Base-by-base conservation (phyloP, 1,140 invertebrate species). In the Cyrtorhinus lividipennis region DNA sequence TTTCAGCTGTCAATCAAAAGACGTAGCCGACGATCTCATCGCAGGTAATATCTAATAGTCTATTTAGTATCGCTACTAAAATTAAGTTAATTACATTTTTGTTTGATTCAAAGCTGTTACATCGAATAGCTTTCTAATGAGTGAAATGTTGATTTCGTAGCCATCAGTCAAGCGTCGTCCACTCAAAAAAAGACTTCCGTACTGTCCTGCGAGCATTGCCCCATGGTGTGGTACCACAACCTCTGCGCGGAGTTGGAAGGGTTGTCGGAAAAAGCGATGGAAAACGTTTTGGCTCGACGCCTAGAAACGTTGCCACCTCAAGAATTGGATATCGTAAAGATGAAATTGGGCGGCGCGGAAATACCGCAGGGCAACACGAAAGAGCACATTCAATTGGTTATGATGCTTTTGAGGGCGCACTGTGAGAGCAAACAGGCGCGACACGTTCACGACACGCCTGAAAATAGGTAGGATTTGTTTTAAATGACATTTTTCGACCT, bases 151-250 rank as follows among this genome's bases (percentile, higher is more conserved):
- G 10, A 20, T 61, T 48, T 44, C 15, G 30, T 74, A 86, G 88
- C 90, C 0, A 85, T 96, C 64, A 89, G 82, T 46, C 88, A 90
- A 73, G 89, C 91, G 0, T 91, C 91, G 67, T 75, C 82, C 2
- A 81, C 82, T 0, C 77, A 84, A 65, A 78, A 77, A 59, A 85
- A 80, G 67, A 72, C 65, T 24, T 18, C 72, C 38, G 72, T 75
- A 56, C 72, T 76, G 65, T 83, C 81, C 0, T 92, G 85, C 77
- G 91, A 95, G 60, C 86, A 92, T 69, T 97, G 93, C 72, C 94
- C 94, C 1, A 90, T 95, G 84, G 79, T 93, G n/a, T 95, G 93
- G 88, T 93, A 89, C 69, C 88, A 93, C 71, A 86, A 87, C 70
- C 76, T 96, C 0, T 92, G 88, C 70, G 81, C 84, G 64, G 92